Conservation (phyloP, 1,140 invertebrate genomes). For the Tetragnatha versicolor region DNA sequence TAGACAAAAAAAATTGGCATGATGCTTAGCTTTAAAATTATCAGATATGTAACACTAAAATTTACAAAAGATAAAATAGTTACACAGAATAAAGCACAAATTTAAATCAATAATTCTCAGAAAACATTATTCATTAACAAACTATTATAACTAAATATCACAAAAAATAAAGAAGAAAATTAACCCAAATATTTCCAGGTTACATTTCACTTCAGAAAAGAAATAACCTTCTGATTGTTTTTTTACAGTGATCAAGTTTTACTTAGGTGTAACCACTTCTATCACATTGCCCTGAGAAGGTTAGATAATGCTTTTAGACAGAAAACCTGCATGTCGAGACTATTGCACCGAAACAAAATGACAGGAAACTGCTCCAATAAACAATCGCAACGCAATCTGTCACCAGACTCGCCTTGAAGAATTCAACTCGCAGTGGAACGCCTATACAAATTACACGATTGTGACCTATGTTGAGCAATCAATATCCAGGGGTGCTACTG, state of each 20-base stretch:
- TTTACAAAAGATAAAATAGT: not conserved
- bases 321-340: no score
- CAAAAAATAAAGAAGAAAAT: not conserved
- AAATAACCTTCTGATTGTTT: no score
- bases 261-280: not conserved
- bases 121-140: not conserved
- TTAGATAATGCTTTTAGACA: no score
- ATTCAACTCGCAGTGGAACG: no score
- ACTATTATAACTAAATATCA: not conserved
- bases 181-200: not conserved
- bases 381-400: no score
- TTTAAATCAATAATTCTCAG: not conserved
- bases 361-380: no score
- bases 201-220: not conserved
- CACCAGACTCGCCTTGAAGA: no score
- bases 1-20: not conserved
- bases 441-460: no score
- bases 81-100: not conserved
- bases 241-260: not conserved
- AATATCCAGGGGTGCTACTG: no score
- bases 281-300: no score
- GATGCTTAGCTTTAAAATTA: not conserved
- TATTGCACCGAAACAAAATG: no score
- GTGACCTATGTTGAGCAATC: no score
- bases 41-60: not conserved